A percentile compares a stretch with the other conserved stretches of the same genome.
These are phyloP conservation scores for Eulacestoma nigropectus DNA, from an alignment of 2,113 vertebrate genomes.

Conservation along the genomic window DNA sequence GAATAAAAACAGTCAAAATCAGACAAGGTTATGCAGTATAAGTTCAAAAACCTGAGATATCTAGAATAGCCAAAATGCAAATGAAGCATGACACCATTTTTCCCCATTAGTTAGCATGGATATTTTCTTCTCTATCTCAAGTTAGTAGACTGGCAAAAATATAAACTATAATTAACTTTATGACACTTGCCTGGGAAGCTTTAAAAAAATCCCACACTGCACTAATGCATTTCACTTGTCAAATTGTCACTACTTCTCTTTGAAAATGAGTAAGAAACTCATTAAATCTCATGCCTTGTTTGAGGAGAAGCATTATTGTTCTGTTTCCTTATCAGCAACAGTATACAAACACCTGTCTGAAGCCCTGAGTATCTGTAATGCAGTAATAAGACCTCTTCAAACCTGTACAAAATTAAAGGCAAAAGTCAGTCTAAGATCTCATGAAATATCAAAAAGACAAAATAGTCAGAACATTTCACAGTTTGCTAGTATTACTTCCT, in stretches of 20 bases:
- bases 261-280: neutral
- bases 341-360: neutral
- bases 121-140: neutral
- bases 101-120: neutral
- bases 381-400: neutral
- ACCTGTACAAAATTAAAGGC: neutral
- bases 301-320: neutral
- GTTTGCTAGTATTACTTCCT: neutral
- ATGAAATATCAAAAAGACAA: neutral
- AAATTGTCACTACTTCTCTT: neutral
- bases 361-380: neutral
- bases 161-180: neutral
- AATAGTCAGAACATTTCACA: neutral
- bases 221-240: neutral
- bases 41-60: neutral
- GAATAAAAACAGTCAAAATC: neutral
- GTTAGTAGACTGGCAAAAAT: neutral
- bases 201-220: neutral
- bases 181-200: neutral
- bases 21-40: neutral
- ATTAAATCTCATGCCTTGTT: neutral
- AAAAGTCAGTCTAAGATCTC: neutral
- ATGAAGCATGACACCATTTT: neutral
- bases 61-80: neutral
- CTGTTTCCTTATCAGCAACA: neutral